These are phyloP conservation scores for Sebastes itinus DNA, from an alignment of 2,797 vertebrate species.

Conservation along the genomic window DNA sequence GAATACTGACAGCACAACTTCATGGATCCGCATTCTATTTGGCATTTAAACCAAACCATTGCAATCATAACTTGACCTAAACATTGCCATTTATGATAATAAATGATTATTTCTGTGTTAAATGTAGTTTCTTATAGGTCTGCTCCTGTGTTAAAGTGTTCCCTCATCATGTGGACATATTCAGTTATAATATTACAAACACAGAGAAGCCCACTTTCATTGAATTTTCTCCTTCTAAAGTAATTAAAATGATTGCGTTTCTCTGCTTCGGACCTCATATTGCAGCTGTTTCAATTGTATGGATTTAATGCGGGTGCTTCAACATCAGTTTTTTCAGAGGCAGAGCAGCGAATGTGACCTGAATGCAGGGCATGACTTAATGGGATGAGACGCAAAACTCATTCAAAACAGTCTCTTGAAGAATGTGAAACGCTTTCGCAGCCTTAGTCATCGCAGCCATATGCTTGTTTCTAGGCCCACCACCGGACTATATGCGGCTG, in stretches of 20 bases:
- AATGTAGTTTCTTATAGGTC: too few species aligned
- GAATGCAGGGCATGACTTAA: constrained; percentile 82
- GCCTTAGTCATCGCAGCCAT: constrained; percentile 78
- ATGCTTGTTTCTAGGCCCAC: constrained; percentile 53
- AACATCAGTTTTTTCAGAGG: constrained; percentile 72
- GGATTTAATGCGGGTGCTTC: constrained; percentile 78
- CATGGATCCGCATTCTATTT: constrained; percentile 57
- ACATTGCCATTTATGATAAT: background rate
- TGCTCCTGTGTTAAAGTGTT: background rate
- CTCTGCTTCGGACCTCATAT: constrained; percentile 11
- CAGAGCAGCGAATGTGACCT: constrained; percentile 81
- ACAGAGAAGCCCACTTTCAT: background rate
- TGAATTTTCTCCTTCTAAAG: background rate
- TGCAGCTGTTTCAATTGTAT: constrained; percentile 61
- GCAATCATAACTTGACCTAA: constrained; percentile 9
- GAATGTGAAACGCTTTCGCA: constrained; percentile 70
- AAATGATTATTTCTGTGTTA: background rate
- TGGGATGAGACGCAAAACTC: constrained; percentile 82
- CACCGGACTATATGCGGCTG: constrained; percentile 57
- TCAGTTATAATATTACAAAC: background rate
- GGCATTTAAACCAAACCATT: constrained; percentile 23
- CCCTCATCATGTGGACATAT: background rate
- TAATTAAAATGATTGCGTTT: background rate
- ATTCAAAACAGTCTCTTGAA: constrained; percentile 76
- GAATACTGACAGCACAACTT: constrained; percentile 57